Base-by-base conservation (phyloP, 2,888 invertebrate genomes). In the Bombylius major region DNA sequence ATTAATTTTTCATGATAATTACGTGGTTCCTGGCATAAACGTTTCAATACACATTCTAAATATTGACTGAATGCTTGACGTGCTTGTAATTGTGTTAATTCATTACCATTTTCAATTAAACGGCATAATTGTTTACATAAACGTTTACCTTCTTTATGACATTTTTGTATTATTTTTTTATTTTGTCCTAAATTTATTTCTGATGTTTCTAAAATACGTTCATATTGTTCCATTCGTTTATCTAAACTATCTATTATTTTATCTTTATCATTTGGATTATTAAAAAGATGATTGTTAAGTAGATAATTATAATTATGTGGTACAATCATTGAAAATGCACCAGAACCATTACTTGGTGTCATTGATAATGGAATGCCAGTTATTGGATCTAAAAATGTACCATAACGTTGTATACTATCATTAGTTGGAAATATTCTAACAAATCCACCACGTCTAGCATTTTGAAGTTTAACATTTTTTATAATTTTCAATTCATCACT, bases 401-500 rank as follows among this genome's bases (percentile, higher is more conserved):
- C 82, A 70, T 89, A 90, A 68, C 85, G 82, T 69, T 83, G 80
- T 91, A 93, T 93, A 31, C 89, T 87, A 71, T 92, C 91, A 59
- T 86, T 82, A 32, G 90, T 86, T 31, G 95, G 95, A 75, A 93
- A 95, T 65, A 95, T 90, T 51, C 93, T 75, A 11, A 94, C 88
- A 76, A 89, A 95, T 39, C 94, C 94, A 4, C 92, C 92, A 34
- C 89, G 77, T 3, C 94, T 77, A 32, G 83, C 82, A 72, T 89
- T 88, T 72, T 95, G 93, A 50, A 86, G 82, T 60, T 83, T 81
- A 34, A 86, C 83, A 46, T 83, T 81, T 5, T 85, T 79, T 59
- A 93, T 79, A 50, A 93, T 81, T 54, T 87, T 79, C 62, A 82
- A 78, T 72, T 93, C 93, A 68, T 93, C 93, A 12, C 83, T 76